Base-by-base conservation (phyloP, 1,140 invertebrate genomes). In the Ips nitidus region DNA sequence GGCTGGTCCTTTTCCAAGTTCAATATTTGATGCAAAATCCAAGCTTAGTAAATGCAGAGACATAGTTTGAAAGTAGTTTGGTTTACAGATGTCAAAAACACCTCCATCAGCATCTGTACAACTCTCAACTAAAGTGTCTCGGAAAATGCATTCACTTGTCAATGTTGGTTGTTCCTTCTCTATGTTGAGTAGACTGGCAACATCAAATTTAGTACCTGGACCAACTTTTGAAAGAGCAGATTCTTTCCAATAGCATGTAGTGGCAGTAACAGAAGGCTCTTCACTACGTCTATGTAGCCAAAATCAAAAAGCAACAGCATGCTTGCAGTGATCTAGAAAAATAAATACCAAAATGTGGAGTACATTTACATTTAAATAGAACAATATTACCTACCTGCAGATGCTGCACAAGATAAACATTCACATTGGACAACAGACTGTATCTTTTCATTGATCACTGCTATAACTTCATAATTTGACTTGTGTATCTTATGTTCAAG, bases 401-500 rank as follows among this genome's bases (percentile, higher is more conserved):
- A 4, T 22, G 52, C 52, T 5, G 52, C 41, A 22, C 57, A 59
- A 41, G 4, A 4, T 41, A 39, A 4, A 57, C 52, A 56, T 65
- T 66, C 8, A 43, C 52, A 42, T 6, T 4, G 8, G 37, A 43
- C 4, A 5, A 66, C 42, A 3, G 36, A 4, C 38, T 58, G 52
- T 22, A 58, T 42, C 38, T 4, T 50, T 37, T 61, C 45, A 68
- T 68, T 43, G 36, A 68, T 61, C 6, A 50, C 58, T 22, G 57
- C 56, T 6, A 8, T 40, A 42, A 68, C 47, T 52, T 37, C 40
- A 45, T 61, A 61, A 3, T 5, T 42, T 39, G 50, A 52, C 22
- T 45, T 60, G 3, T 50, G 40, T 6, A 68, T 43, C 22, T 61
- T 68, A 45, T 68, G 66, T 52, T 68, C 56, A 52, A 57, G 66